These are phyloP conservation scores for Luidia sarsii DNA, from an alignment of 53 echinoderm and acorn worm genomes.

Conservation along the genomic window DNA sequence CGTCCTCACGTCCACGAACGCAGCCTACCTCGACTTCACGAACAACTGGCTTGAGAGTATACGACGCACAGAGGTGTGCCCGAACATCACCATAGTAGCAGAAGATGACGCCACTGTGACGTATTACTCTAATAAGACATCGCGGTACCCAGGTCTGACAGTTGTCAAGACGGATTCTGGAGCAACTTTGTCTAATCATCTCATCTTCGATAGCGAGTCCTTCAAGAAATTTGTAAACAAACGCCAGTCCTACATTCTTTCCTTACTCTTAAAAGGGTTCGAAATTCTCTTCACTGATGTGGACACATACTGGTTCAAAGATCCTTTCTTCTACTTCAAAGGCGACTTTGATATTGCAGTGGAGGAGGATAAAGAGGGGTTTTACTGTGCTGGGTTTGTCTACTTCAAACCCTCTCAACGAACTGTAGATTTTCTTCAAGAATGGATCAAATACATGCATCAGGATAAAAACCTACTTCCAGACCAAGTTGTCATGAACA, in stretches of 20 bases:
- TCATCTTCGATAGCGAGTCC: background rate
- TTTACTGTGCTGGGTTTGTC: slow-evolving; percentile 33
- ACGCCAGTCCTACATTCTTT: slow-evolving; percentile 5
- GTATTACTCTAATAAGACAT: background rate
- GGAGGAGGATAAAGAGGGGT: background rate
- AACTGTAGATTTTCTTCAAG: background rate
- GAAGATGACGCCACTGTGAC: slow-evolving; percentile 44
- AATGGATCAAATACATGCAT: background rate
- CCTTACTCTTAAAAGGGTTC: background rate
- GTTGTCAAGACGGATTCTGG: background rate
- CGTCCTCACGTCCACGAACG: slow-evolving; percentile 64
- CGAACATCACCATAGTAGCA: slow-evolving; percentile 60
- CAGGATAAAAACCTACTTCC: background rate
- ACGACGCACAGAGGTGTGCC: slow-evolving; percentile 22
- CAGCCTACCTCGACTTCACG: slow-evolving; percentile 67
- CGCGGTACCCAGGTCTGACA: background rate
- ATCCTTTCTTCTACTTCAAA: slow-evolving; percentile 29
- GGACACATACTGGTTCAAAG: slow-evolving; percentile 31
- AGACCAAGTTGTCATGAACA: slow-evolving; percentile 21
- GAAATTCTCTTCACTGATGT: slow-evolving; percentile 41
- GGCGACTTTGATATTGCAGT: slow-evolving; percentile 32
- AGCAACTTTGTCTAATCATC: background rate
- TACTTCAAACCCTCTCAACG: slow-evolving; percentile 10
- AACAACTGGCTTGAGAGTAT: slow-evolving; percentile 73
- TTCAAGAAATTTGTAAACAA: slow-evolving; percentile 23